phyloP scores from a whole-genome alignment of 1,140 invertebrate genomes.

The Diorhabda carinulata region DNA sequence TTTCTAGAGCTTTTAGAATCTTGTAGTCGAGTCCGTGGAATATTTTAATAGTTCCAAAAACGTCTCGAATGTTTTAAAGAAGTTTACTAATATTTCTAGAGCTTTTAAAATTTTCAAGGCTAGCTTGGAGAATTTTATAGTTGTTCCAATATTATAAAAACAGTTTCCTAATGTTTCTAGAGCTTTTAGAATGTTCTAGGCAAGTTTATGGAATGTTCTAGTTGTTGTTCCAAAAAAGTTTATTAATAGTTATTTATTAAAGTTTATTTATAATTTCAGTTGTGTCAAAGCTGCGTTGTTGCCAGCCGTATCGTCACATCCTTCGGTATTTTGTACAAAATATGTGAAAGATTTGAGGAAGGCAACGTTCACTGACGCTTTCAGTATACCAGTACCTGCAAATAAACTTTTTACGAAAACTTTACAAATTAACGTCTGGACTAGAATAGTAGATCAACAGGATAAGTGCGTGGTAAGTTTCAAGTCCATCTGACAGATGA shows the following conservation, averaged over 20 bases:
- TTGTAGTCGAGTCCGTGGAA: too few species aligned
- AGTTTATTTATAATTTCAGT: conserved; percentile 49
- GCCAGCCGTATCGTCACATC: conserved; percentile 59
- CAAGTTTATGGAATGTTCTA: too few species aligned
- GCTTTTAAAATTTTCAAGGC: too few species aligned
- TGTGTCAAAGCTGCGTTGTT: conserved; percentile 77
- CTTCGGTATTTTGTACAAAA: conserved; percentile 67
- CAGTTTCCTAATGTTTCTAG: too few species aligned
- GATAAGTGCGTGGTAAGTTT: conserved; percentile 79
- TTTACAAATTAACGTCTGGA: conserved; percentile 83
- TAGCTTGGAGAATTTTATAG: too few species aligned
- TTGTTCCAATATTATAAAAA: too few species aligned
- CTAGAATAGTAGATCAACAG: conserved; percentile 58
- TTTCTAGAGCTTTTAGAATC: too few species aligned
- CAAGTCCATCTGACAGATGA: not conserved
- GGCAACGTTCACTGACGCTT: conserved; percentile 77
- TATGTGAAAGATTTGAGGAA: conserved; percentile 67
- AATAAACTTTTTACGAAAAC: conserved; percentile 80
- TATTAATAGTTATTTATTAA: not conserved
- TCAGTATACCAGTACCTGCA: conserved; percentile 68
- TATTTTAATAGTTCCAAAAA: too few species aligned
- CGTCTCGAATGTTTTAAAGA: too few species aligned
- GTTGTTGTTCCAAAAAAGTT: too few species aligned
- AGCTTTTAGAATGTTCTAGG: too few species aligned
- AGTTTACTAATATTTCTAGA: too few species aligned